phyloP scores from a whole-genome alignment of 30 jellyfish, hydroid and myxozoan genomes.

The Hydractinia symbiolongicarpus region DNA sequence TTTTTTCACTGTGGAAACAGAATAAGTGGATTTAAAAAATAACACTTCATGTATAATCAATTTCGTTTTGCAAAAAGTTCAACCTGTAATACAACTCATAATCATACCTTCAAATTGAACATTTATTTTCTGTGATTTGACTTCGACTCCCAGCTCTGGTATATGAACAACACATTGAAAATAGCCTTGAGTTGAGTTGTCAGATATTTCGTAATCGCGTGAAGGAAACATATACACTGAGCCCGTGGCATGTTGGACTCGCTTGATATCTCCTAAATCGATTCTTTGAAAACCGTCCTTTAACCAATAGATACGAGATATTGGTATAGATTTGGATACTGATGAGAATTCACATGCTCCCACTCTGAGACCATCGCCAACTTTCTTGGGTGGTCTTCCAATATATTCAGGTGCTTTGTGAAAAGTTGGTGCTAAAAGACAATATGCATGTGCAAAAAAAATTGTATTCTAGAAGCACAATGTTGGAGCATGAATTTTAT shows the following conservation, averaged over 20 bases:
- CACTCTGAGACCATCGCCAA: neutral
- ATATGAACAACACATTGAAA: slow-evolving; percentile 2
- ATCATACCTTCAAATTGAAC: neutral
- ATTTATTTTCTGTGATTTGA: slow-evolving; percentile 3
- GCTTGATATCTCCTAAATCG: neutral
- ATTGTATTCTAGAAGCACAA: too few species aligned
- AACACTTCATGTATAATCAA: too few species aligned
- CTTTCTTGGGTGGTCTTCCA: too few species aligned
- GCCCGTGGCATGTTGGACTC: neutral
- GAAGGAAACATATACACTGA: neutral
- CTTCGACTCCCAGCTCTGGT: neutral
- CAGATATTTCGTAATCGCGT: neutral
- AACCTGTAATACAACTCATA: too few species aligned
- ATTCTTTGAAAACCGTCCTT: neutral
- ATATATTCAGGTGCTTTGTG: too few species aligned
- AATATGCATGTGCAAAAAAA: too few species aligned
- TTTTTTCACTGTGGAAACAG: too few species aligned
- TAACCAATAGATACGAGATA: neutral
- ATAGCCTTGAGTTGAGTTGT: neutral
- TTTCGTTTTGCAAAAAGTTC: too few species aligned
- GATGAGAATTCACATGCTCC: neutral
- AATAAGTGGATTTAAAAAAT: too few species aligned
- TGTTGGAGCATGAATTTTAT: too few species aligned
- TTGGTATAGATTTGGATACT: neutral
- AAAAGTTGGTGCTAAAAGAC: too few species aligned